Percentiles rank a stretch among this genome's conserved stretches.
Conservation (phyloP, 2,888 invertebrate genomes). For the Marronus borbonicus region DNA sequence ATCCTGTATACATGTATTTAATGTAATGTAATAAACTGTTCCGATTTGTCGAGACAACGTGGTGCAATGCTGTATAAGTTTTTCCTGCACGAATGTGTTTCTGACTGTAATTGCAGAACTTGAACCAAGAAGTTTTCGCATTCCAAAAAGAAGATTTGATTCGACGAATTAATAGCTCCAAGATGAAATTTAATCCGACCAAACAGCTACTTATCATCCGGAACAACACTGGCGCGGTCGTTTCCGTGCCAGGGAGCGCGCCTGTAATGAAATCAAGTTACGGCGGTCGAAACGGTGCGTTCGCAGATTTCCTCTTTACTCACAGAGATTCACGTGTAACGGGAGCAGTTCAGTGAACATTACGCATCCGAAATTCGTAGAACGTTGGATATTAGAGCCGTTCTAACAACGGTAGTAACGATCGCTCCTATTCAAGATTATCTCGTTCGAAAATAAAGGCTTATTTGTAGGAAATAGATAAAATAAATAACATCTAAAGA, state of each 20-base stretch:
- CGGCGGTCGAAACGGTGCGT: slow-evolving; percentile 25
- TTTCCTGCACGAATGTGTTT: neutral
- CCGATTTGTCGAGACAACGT: too few relatives aligned
- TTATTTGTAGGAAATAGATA: too few relatives aligned
- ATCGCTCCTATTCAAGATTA: neutral
- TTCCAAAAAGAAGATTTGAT: neutral
- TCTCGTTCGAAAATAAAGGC: neutral
- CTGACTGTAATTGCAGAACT: slow-evolving; percentile 2
- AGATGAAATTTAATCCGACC: slow-evolving; percentile 41
- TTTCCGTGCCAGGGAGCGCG: slow-evolving; percentile 22
- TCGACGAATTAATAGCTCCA: slow-evolving; percentile 10
- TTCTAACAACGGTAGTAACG: neutral
- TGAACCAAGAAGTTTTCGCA: slow-evolving; percentile 21
- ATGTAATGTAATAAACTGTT: too few relatives aligned
- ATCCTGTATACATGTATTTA: too few relatives aligned
- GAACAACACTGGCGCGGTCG: slow-evolving; percentile 23
- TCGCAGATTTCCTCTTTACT: neutral
- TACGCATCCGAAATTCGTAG: neutral
- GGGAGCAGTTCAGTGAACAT: slow-evolving; percentile 16
- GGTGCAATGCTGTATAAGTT: neutral
- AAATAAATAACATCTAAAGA: too few relatives aligned
- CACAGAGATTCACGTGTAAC: neutral
- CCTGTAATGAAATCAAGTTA: slow-evolving; percentile 38
- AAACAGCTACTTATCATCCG: slow-evolving; percentile 36
- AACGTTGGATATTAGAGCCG: neutral